Evolutionary conservation across 2,797 vertebrate species (phyloP).

Genomic region (Pogonophryne albipinna): DNA sequence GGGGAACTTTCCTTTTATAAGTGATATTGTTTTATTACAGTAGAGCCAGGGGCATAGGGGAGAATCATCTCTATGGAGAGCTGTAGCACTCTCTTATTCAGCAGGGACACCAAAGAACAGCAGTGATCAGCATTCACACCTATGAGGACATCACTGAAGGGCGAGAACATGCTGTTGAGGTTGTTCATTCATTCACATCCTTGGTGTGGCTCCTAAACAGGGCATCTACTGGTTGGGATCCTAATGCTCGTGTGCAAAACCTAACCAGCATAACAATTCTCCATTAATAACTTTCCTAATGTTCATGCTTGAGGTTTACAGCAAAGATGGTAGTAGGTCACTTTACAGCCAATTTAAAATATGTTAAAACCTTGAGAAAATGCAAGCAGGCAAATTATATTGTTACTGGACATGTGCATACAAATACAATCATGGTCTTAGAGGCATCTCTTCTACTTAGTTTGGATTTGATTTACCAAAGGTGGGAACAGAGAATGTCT

Average conservation of each 20-base stretch:
- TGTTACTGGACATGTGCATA: not conserved
- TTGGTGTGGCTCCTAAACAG: not conserved
- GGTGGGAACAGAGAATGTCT: not conserved
- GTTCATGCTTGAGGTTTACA: not conserved
- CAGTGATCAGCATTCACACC: slow-evolving; percentile 22
- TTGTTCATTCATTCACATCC: not conserved
- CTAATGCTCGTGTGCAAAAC: not conserved
- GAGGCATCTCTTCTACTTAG: not conserved
- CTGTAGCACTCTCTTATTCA: slow-evolving; percentile 38
- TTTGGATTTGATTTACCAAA: slow-evolving; percentile 1
- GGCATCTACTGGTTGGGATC: not conserved
- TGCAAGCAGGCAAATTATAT: not conserved
- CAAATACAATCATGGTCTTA: not conserved
- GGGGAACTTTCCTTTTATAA: slow-evolving; percentile 44
- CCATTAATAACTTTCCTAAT: not conserved
- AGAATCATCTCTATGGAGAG: slow-evolving; percentile 45
- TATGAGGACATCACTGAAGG: slow-evolving; percentile 16
- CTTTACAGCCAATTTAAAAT: not conserved
- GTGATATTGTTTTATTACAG: slow-evolving; percentile 64
- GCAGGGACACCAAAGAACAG: slow-evolving; percentile 36
- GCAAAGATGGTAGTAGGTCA: not conserved
- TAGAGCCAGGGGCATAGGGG: slow-evolving; percentile 30
- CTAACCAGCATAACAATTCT: not conserved
- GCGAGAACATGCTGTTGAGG: slow-evolving; percentile 12
- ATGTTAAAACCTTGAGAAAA: not conserved